A percentile compares a stretch with the other conserved stretches of the same genome.
Conservation (phyloP, 2,113 vertebrate genomes). For the Carettochelys insculpta region DNA sequence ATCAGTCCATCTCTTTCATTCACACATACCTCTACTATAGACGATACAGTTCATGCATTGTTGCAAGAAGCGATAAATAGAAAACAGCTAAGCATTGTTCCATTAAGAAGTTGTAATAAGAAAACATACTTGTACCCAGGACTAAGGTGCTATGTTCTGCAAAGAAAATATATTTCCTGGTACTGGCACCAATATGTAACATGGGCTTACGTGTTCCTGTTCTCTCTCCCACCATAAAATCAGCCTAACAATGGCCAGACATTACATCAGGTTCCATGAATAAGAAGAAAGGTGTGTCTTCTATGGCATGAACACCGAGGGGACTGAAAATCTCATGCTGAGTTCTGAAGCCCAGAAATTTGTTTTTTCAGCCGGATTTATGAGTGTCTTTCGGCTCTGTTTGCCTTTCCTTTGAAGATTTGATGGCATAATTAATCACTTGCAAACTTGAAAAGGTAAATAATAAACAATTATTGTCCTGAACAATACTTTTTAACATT, state of each 20-base stretch:
- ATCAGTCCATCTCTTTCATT: not conserved
- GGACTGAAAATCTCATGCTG: not conserved
- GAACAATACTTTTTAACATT: not conserved
- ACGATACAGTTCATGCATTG: not conserved
- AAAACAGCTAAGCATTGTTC: not conserved
- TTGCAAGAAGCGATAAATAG: not conserved
- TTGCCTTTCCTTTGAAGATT: not conserved
- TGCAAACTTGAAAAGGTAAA: constrained; percentile 1
- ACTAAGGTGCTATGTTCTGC: not conserved
- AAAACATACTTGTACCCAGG: not conserved
- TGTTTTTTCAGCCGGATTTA: too few relatives aligned
- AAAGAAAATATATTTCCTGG: constrained; percentile 18
- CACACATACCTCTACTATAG: not conserved
- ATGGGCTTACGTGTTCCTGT: not conserved
- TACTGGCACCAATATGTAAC: constrained; percentile 27
- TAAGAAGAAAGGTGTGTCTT: not conserved
- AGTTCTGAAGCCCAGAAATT: not conserved
- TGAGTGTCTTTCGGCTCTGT: too few relatives aligned
- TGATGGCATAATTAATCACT: not conserved
- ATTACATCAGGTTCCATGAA: not conserved
- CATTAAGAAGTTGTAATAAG: not conserved
- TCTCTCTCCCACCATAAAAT: not conserved
- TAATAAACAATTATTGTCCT: not conserved
- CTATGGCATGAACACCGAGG: not conserved
- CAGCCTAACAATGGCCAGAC: constrained; percentile 24